Conservation (phyloP, 2,797 vertebrate species). For the Anisognathus igniventris region DNA sequence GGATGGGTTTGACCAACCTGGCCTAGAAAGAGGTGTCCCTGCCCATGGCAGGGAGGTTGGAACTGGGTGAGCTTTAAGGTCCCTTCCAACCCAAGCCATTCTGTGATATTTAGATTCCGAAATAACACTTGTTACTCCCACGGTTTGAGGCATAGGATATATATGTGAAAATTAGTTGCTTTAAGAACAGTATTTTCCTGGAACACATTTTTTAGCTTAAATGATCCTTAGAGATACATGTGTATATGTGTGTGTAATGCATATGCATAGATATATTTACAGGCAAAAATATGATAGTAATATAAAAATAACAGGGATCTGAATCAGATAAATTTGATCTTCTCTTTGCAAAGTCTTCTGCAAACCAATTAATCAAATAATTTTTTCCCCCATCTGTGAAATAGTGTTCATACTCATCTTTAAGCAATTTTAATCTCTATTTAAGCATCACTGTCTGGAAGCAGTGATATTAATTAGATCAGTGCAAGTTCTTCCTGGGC, state of each 20-base stretch:
- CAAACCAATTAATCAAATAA: not conserved
- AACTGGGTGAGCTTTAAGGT: not conserved
- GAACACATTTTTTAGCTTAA: not conserved
- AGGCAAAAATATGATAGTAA: not conserved
- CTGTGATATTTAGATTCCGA: not conserved
- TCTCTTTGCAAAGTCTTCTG: not conserved
- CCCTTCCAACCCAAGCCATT: not conserved
- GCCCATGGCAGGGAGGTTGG: not conserved
- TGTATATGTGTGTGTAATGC: not conserved
- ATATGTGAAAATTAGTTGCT: not conserved
- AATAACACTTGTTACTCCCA: not conserved
- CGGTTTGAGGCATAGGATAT: not conserved
- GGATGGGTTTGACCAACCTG: not conserved
- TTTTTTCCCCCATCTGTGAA: not conserved
- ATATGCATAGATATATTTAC: not conserved
- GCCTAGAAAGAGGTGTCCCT: not conserved
- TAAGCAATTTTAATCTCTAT: not conserved
- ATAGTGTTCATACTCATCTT: not conserved
- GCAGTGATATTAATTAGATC: conserved; percentile 8
- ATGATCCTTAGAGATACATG: not conserved
- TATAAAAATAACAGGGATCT: not conserved
- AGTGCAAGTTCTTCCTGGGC: not conserved
- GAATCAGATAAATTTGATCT: not conserved
- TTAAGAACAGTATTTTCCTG: not conserved
- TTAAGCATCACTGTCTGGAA: not conserved